Evolutionary conservation across 2,888 invertebrate genomes (phyloP).

Genomic region (Tortricodes alternella): DNA sequence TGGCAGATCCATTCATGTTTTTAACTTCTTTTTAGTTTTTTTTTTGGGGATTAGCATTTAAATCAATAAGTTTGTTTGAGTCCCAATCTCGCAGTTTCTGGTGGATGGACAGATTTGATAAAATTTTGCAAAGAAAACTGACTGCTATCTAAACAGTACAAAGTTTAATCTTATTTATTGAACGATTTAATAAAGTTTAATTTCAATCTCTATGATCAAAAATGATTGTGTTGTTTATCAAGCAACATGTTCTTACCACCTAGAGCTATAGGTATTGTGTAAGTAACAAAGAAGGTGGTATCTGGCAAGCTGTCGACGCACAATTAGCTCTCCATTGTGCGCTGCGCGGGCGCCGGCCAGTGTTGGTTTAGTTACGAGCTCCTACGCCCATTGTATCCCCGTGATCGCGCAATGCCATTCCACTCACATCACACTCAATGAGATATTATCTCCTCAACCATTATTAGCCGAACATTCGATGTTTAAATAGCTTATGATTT

Average conservation of each 20-base stretch:
- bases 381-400: slow-evolving; percentile 75
- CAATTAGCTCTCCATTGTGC: slow-evolving; percentile 77
- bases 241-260: background rate
- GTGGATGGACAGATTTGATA: too few relatives aligned
- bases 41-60: too few relatives aligned
- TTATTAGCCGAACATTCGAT: slow-evolving; percentile 64
- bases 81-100: too few relatives aligned
- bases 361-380: slow-evolving; percentile 63
- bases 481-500: slow-evolving; percentile 65
- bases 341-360: slow-evolving; percentile 59
- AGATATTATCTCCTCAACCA: slow-evolving; percentile 66
- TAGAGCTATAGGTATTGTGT: slow-evolving; percentile 43
- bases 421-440: slow-evolving; percentile 55
- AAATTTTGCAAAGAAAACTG: too few relatives aligned
- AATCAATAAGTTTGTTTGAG: too few relatives aligned
- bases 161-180: too few relatives aligned
- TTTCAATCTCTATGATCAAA: too few relatives aligned
- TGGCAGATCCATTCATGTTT: too few relatives aligned
- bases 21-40: too few relatives aligned
- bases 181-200: too few relatives aligned
- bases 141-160: too few relatives aligned
- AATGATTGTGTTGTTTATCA: background rate
- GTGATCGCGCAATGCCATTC: slow-evolving; percentile 64
- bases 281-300: slow-evolving; percentile 58
- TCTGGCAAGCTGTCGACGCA: slow-evolving; percentile 70